phyloP scores from a whole-genome alignment of 2,113 vertebrate genomes.

The Cephalopterus ornatus region DNA sequence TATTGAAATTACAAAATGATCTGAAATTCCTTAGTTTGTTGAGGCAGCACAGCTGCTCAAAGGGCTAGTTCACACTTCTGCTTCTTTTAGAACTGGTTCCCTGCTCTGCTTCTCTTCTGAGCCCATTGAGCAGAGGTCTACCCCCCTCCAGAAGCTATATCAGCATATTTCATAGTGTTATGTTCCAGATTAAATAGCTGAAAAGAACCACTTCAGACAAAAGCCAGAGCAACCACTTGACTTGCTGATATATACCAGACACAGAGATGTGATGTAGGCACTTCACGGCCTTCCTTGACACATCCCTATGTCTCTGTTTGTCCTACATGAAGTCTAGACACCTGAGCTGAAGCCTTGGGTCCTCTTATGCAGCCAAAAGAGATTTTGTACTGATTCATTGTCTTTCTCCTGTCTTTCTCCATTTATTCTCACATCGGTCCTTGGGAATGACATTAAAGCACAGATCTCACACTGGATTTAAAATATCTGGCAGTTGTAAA shows the following conservation, averaged over 20 bases:
- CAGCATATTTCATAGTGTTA: neutral
- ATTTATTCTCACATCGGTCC: neutral
- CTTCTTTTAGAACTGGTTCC: neutral
- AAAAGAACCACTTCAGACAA: neutral
- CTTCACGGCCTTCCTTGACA: neutral
- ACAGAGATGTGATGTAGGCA: neutral
- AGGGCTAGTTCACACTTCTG: neutral
- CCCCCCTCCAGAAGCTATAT: neutral
- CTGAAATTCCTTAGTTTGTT: neutral
- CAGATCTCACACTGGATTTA: neutral
- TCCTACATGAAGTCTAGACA: neutral
- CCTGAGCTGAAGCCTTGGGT: neutral
- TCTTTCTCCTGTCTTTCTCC: neutral
- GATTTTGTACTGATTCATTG: neutral
- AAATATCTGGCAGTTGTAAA: neutral
- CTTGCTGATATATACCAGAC: neutral
- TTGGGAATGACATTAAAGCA: neutral
- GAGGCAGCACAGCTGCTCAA: neutral
- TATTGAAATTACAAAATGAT: neutral
- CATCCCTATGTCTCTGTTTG: rapidly evolving
- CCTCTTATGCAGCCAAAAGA: neutral
- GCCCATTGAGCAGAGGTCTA: neutral
- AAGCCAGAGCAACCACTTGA: neutral
- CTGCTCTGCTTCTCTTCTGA: neutral
- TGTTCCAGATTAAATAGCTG: neutral